Conservation (phyloP, 2,113 vertebrate genomes). For the Apodemus sylvaticus region DNA sequence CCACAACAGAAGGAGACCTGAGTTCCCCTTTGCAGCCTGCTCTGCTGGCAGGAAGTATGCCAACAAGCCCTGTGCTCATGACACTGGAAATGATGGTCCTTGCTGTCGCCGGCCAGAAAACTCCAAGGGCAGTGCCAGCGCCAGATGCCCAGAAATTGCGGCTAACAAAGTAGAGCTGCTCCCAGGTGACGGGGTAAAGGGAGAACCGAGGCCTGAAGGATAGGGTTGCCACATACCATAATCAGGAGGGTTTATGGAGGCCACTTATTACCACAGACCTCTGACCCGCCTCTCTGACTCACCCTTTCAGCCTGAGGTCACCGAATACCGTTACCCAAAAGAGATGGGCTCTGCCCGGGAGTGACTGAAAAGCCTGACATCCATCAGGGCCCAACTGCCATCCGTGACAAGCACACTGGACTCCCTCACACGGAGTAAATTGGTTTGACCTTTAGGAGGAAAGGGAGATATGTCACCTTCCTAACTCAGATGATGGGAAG, state of each 20-base stretch:
- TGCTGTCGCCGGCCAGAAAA: background rate
- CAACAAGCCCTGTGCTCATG: background rate
- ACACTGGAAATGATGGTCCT: background rate
- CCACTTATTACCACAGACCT: conserved; percentile 5
- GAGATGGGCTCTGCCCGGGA: background rate
- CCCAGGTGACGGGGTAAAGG: background rate
- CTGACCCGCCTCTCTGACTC: conserved; percentile 55
- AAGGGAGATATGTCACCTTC: conserved; percentile 59
- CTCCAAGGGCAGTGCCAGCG: background rate
- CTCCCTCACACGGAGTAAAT: conserved; percentile 60
- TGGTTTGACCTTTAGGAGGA: conserved; percentile 67
- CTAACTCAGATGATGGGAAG: conserved; percentile 54
- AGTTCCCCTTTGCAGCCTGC: background rate
- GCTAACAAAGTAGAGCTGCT: background rate
- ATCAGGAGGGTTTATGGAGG: conserved; percentile 44
- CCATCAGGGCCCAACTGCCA: background rate
- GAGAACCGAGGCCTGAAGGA: background rate
- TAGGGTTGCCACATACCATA: background rate
- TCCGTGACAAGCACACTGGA: conserved; percentile 32
- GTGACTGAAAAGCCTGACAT: background rate
- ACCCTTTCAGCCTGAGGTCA: conserved; percentile 28
- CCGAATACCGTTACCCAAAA: background rate
- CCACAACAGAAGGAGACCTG: background rate
- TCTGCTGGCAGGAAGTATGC: background rate
- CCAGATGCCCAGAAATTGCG: background rate